Evolutionary conservation across 2,888 invertebrate genomes (phyloP), one percentile per base, ranked within the genome.

Genomic region (Tillus elongatus): DNA sequence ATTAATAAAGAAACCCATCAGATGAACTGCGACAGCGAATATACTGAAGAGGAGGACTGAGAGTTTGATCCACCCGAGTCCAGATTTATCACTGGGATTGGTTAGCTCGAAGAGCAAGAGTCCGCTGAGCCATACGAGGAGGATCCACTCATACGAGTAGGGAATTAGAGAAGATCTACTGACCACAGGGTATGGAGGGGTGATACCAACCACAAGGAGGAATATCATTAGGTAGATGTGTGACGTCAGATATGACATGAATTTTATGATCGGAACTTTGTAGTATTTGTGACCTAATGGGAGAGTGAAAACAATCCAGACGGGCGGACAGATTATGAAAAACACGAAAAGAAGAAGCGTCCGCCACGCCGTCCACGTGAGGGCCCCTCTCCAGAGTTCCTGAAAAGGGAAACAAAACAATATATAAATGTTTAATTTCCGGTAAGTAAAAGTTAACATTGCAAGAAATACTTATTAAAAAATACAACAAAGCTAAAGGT

Each of bases 211-310:
- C 53, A 96, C 73, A 51, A 90, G 79, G 52, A 97, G 77, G 56
- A 97, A 80, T 47, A 90, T 69, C 83, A 97, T 95, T 51, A 98
- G 79, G 69, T 96, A 96, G 56, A 98, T 83, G 69, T 99, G 98
- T 4, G 97, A 96, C 13, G 97, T 96, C 54, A 99, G 76, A 69
- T 98, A 97, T 30, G 96, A 95, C 88, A 97, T 96, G 70, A 98
- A 99, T 70, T 98, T 98, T 60, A 99, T 95, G 60, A 98, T 96
- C 40, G 98, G 98, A 57, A 97, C 91, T 74, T 95, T 91, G 73
- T 93, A 90, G 70, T 88, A 93, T 67, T 87, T 87, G 71, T 93
- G 92, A 28, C 90, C 90, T 59, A 95, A 70, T 35, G 96, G 96
- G 60, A 96, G 78, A 45, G 95, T 93, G 65, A 96, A 91, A 33